phyloP scores from a whole-genome alignment of 2,113 vertebrate species.

The Kobus ellipsiprymnus region DNA sequence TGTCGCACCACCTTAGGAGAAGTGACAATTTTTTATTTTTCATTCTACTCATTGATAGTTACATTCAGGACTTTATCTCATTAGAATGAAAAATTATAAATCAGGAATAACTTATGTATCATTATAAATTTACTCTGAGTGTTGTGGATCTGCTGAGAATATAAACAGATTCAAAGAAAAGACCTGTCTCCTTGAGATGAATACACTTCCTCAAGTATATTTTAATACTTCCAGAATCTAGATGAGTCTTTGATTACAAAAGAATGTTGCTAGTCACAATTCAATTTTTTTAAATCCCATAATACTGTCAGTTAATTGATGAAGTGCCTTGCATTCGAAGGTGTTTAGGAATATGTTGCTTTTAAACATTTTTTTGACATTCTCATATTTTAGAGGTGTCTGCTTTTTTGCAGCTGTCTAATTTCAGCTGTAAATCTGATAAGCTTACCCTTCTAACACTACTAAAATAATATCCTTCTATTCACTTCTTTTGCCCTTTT shows the following conservation, averaged over 20 bases:
- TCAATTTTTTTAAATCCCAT: not conserved
- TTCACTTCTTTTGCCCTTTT: not conserved
- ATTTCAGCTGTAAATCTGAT: not conserved
- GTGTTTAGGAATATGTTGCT: not conserved
- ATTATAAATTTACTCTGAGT: not conserved
- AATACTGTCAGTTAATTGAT: not conserved
- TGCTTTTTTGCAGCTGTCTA: not conserved
- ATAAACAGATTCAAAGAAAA: not conserved
- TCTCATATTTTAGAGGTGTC: slow-evolving; percentile 15
- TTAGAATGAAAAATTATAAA: not conserved
- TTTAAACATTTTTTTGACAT: not conserved
- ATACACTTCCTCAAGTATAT: not conserved
- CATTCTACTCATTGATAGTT: not conserved
- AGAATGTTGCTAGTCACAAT: not conserved
- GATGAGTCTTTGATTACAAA: not conserved
- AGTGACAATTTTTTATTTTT: not conserved
- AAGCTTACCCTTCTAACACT: not conserved
- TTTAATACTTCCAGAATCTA: not conserved
- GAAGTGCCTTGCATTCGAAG: not conserved
- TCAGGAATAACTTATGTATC: not conserved
- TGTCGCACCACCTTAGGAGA: not conserved
- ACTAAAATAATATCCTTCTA: not conserved
- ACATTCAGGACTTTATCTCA: not conserved
- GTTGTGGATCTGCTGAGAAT: not conserved
- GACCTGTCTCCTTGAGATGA: not conserved